Percentiles rank a stretch among this genome's conserved stretches.
These are phyloP conservation scores for Eucera pruinosa DNA, from an alignment of 2,888 invertebrate genomes.

Conservation along the genomic window DNA sequence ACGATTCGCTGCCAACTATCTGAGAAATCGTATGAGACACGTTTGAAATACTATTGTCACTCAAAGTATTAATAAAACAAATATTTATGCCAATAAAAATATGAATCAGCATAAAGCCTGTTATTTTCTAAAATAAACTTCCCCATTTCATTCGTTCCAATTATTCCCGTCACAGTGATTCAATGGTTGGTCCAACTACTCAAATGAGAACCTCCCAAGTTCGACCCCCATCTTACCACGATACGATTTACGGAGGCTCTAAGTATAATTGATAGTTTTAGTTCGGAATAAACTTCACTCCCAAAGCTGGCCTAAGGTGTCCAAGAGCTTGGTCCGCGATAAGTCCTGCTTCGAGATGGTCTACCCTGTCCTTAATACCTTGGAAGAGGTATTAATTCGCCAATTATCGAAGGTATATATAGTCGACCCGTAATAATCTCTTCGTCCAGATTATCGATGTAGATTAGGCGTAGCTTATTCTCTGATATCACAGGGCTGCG, in stretches of 20 bases:
- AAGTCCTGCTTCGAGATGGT: conserved; percentile 61
- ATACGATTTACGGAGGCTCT: conserved; percentile 34
- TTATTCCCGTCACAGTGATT: too few species aligned
- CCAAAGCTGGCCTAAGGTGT: conserved; percentile 51
- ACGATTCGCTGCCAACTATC: too few species aligned
- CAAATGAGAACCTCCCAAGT: conserved; percentile 24
- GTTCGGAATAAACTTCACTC: conserved; percentile 64
- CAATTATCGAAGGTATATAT: conserved; percentile 65
- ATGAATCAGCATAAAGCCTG: too few species aligned
- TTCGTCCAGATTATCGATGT: conserved; percentile 58
- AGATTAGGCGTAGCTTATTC: conserved; percentile 39
- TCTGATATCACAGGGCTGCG: too few species aligned
- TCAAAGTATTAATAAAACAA: too few species aligned
- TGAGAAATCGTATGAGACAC: too few species aligned
- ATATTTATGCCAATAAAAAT: too few species aligned
- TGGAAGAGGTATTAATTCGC: conserved; percentile 68
- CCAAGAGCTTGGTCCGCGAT: conserved; percentile 57
- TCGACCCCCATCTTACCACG: conserved; percentile 12
- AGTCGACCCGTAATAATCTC: conserved; percentile 61
- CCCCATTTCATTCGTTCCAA: too few species aligned
- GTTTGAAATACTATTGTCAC: too few species aligned
- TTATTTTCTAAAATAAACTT: too few species aligned
- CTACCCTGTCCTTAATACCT: conserved; percentile 56
- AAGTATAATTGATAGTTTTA: conserved; percentile 72
- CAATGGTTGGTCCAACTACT: conserved; percentile 46